Conservation (phyloP, 2,113 vertebrate genomes). For the Cettia cetti region DNA sequence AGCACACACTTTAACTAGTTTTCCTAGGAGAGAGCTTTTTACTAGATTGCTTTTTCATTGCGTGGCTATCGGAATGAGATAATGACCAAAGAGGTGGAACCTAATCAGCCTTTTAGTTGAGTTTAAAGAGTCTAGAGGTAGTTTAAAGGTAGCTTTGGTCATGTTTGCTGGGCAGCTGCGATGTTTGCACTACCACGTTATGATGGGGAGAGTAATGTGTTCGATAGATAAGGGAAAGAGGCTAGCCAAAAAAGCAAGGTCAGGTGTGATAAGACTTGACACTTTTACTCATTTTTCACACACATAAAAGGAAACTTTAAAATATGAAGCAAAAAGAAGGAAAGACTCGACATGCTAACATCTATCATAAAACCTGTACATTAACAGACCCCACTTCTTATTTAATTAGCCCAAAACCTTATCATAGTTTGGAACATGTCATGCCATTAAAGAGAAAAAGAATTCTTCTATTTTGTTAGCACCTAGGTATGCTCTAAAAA, state of each 20-base stretch:
- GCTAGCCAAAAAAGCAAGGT: conserved; percentile 75
- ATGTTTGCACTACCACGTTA: conserved; percentile 77
- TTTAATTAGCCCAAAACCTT: conserved; percentile 62
- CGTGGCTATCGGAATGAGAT: conserved; percentile 78
- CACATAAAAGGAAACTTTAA: conserved; percentile 74
- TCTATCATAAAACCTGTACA: conserved; percentile 47
- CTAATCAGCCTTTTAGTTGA: conserved; percentile 77
- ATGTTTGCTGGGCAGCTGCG: conserved; percentile 66
- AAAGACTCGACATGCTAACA: neutral
- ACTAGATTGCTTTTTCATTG: conserved; percentile 78
- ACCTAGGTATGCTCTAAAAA: neutral
- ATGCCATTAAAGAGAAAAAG: conserved; percentile 4
- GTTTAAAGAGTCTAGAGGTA: conserved; percentile 73
- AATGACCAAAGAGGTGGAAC: conserved; percentile 74
- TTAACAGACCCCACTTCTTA: conserved; percentile 52
- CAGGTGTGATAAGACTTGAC: conserved; percentile 77
- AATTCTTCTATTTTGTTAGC: conserved; percentile 7
- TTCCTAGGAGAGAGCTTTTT: conserved; percentile 70
- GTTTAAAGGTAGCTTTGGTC: conserved; percentile 74
- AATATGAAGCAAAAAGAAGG: conserved; percentile 58
- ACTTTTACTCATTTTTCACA: conserved; percentile 77
- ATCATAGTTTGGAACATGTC: conserved; percentile 57
- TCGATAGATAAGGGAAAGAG: conserved; percentile 76
- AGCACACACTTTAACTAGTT: conserved; percentile 69
- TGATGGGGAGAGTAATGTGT: conserved; percentile 81